Evolutionary conservation across 2,888 invertebrate genomes (phyloP), one percentile per base, ranked within the genome.

Genomic region (Oegoconia quadripuncta): DNA sequence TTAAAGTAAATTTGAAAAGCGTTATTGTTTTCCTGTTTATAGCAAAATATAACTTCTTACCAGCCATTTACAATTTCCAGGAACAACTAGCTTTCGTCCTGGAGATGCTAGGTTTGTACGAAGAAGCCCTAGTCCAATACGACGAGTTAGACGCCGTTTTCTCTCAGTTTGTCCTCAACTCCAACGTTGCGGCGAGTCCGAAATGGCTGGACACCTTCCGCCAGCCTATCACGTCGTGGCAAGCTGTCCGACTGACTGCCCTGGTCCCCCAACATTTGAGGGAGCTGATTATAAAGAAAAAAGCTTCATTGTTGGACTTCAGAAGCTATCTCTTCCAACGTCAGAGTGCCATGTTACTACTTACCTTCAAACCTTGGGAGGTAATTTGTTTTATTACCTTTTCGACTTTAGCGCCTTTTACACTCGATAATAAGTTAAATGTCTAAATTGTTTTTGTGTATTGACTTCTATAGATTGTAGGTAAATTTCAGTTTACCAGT

Each of bases 61-160:
- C n/a, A n/a, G n/a, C n/a, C n/a, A n/a, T n/a, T n/a, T n/a, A 44
- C 53, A 59, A 22, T 46, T 84, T 88, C 39, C 89, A 97, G 93
- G 98, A 98, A 87, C 97, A 98, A 86, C 89, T 98, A 55, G 98
- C 97, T 41, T 95, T 98, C 80, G 95, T 97, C 49, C 90, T 97
- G 60, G 96, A 98, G 89, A 97, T 97, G 94, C 84, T 98, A 50
- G 96, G 96, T 40, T 88, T 98, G 48, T 93, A 95, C 65, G 97
- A 97, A 52, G 98, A 98, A 83, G 96, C 98, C 9, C 86, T 98
- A 52, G 95, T 98, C 38, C 98, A 98, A 68, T 99, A 98, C 74
- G 98, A 98, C 73, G 98, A 98, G 82, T 88, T 99, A 64, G 98
- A 98, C 86, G 98, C 97, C 34, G 90, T 98, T 54, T 97, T 98